Conservation (phyloP, 2,888 invertebrate species). For the Minunthozetes semirufus region DNA sequence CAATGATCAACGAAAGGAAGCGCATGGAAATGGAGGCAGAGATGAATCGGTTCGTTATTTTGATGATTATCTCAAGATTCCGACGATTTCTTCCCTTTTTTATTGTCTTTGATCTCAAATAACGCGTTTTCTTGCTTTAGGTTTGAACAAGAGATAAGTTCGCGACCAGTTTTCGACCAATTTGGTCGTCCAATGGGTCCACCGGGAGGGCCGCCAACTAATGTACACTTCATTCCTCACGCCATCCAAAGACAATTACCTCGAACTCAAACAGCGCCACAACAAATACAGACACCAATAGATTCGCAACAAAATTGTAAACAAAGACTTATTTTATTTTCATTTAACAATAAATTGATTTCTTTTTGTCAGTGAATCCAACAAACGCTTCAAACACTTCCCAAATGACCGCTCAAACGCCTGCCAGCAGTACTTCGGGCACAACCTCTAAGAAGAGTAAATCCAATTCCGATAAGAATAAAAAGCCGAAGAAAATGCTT, state of each 20-base stretch:
- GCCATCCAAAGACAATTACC: constrained; percentile 49
- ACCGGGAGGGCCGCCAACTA: constrained; percentile 15
- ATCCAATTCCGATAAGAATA: constrained; percentile 45
- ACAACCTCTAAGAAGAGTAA: constrained; percentile 28
- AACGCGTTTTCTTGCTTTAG: neutral
- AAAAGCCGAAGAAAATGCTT: constrained; percentile 66
- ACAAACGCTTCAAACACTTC: constrained; percentile 27
- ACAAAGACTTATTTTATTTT: neutral
- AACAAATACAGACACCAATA: constrained; percentile 5
- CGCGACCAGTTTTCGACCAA: constrained; percentile 35
- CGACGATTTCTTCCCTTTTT: neutral
- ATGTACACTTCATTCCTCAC: constrained; percentile 59
- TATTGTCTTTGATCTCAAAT: neutral
- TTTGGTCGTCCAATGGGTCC: constrained; percentile 24
- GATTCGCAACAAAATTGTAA: constrained; percentile 23
- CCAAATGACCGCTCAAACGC: neutral
- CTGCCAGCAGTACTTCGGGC: neutral
- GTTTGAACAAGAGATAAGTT: constrained; percentile 22
- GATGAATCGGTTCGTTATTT: constrained; percentile 64
- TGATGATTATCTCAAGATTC: neutral
- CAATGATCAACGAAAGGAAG: constrained; percentile 37
- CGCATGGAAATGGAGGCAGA: constrained; percentile 74
- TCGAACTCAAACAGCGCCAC: constrained; percentile 3
- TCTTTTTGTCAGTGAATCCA: constrained; percentile 35
- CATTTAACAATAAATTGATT: neutral